Percentiles rank a stretch among this genome's conserved stretches.
phyloP scores from a whole-genome alignment of 2,888 invertebrate species.

The Hydrotaea diabolus region DNA sequence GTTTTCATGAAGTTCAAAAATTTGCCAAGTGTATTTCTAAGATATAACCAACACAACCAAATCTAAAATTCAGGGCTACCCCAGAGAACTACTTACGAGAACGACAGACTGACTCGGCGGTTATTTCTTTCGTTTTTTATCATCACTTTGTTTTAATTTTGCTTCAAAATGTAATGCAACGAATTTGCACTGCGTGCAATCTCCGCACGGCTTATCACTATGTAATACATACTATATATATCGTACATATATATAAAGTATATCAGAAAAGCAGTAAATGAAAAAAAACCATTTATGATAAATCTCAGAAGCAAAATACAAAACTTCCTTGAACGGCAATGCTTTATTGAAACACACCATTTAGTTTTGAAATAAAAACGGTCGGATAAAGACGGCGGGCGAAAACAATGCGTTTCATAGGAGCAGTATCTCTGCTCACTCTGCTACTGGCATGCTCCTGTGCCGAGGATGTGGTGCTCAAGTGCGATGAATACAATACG shows the following conservation, averaged over 20 bases:
- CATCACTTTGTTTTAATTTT: conserved; percentile 35
- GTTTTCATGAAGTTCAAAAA: too few species aligned
- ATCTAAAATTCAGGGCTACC: conserved; percentile 52
- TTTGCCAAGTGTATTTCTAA: conserved; percentile 13
- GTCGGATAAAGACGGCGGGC: neutral
- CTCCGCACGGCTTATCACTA: conserved; percentile 29
- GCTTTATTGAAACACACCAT: neutral
- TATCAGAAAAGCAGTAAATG: too few species aligned
- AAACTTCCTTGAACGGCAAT: conserved; percentile 43
- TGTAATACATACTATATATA: neutral
- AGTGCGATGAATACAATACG: conserved; percentile 79
- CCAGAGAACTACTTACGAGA: conserved; percentile 54
- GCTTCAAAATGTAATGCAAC: neutral
- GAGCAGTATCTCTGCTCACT: neutral
- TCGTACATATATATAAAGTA: neutral
- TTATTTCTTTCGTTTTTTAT: conserved; percentile 5
- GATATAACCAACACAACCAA: neutral
- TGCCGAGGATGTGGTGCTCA: conserved; percentile 77
- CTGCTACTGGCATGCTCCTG: conserved; percentile 23
- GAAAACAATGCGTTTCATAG: conserved; percentile 17
- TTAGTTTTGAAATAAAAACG: conserved; percentile 48
- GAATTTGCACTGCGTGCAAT: conserved; percentile 34
- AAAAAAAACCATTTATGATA: too few species aligned
- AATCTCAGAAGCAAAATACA: conserved; percentile 28
- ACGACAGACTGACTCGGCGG: neutral